Percentiles rank a stretch among this genome's conserved stretches.
Evolutionary conservation across 2,113 vertebrate species (phyloP).

Genomic region (Aythya baeri): DNA sequence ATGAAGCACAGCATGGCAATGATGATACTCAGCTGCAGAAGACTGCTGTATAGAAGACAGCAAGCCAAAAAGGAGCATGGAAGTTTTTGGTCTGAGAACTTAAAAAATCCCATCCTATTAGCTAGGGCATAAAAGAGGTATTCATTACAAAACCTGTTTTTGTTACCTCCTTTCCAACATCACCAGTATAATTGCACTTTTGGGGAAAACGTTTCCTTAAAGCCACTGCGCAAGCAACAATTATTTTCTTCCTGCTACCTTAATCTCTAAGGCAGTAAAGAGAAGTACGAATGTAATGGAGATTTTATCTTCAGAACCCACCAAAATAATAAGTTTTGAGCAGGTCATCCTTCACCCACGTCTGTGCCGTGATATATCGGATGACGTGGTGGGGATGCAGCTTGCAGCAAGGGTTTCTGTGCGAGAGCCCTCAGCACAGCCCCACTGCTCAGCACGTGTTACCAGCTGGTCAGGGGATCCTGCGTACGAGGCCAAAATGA

Average conservation of each 20-base stretch:
- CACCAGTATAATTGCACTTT: neutral
- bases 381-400: rapidly evolving
- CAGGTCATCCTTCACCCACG: neutral
- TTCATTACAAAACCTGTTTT: neutral
- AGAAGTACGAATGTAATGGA: neutral
- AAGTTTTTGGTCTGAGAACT: neutral
- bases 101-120: neutral
- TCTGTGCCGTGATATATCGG: neutral
- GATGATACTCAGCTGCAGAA: neutral
- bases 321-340: neutral
- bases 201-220: neutral
- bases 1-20: neutral
- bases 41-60: neutral
- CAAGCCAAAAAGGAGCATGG: neutral
- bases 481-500: neutral
- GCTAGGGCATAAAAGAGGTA: neutral
- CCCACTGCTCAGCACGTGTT: neutral
- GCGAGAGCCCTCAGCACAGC: neutral
- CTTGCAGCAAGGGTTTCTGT: neutral
- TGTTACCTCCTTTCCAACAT: neutral
- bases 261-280: neutral
- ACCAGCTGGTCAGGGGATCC: neutral
- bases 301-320: neutral
- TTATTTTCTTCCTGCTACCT: neutral
- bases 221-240: neutral